Conservation (phyloP, 1,140 invertebrate species). For the Papilio aristodemus region DNA sequence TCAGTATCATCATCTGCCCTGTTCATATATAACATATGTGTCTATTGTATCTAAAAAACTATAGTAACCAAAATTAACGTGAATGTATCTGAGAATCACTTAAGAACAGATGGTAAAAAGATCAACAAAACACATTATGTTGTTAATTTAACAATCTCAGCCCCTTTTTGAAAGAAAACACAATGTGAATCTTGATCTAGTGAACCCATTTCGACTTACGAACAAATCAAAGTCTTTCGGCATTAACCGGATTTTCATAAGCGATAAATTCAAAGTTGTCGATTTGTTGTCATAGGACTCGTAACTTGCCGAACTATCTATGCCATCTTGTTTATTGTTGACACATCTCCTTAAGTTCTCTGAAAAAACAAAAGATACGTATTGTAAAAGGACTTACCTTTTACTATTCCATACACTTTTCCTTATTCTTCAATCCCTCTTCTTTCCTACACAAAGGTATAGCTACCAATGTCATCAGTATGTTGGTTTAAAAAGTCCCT, state of each 20-base stretch:
- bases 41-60: too few species aligned
- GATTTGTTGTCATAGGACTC: conserved; percentile 11
- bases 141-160: not conserved
- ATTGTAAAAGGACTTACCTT: not conserved
- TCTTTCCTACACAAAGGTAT: too few species aligned
- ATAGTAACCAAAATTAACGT: too few species aligned
- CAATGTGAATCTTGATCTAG: not conserved
- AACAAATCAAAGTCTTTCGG: conserved; percentile 2
- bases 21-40: too few species aligned
- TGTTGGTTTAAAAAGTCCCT: too few species aligned
- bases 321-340: not conserved
- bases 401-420: too few species aligned
- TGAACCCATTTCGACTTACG: not conserved
- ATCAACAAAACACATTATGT: not conserved
- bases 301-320: not conserved
- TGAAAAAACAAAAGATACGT: not conserved
- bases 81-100: too few species aligned
- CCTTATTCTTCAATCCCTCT: not conserved
- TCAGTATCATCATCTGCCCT: too few species aligned
- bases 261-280: not conserved
- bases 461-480: too few species aligned
- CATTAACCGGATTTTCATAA: conserved; percentile 13
- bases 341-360: not conserved
- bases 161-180: not conserved
- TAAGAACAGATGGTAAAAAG: too few species aligned